Conservation (phyloP, 2,113 vertebrate species). For the Aegithalos caudatus region DNA sequence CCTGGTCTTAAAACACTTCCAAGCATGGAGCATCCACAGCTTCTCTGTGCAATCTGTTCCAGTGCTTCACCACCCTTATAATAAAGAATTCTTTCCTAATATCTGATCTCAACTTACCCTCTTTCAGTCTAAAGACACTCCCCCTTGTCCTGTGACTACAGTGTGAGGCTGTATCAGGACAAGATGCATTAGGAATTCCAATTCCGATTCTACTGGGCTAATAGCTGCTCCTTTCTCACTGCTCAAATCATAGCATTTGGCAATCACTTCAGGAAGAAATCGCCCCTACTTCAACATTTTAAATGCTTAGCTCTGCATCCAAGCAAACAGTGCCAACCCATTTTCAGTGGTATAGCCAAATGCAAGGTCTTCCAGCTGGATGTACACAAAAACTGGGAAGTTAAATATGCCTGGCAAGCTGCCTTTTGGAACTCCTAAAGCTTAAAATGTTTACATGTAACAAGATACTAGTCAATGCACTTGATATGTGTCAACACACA, state of each 20-base stretch:
- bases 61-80: neutral
- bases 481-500: neutral
- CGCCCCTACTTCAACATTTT: neutral
- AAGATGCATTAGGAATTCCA: neutral
- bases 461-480: neutral
- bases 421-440: neutral
- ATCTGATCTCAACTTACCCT: neutral
- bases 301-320: constrained; percentile 1
- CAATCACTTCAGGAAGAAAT: neutral
- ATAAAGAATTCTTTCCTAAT: neutral
- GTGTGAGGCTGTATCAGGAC: neutral
- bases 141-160: neutral
- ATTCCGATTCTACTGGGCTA: neutral
- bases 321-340: neutral
- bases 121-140: neutral
- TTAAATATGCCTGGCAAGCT: constrained; percentile 3
- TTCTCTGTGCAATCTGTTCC: neutral
- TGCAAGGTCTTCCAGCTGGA: neutral
- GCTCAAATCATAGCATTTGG: neutral
- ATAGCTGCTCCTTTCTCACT: neutral
- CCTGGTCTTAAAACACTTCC: neutral
- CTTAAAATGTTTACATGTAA: neutral
- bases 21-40: neutral
- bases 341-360: neutral
- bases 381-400: neutral